Conservation (phyloP, 2,888 invertebrate species). For the Operophtera brumata region DNA sequence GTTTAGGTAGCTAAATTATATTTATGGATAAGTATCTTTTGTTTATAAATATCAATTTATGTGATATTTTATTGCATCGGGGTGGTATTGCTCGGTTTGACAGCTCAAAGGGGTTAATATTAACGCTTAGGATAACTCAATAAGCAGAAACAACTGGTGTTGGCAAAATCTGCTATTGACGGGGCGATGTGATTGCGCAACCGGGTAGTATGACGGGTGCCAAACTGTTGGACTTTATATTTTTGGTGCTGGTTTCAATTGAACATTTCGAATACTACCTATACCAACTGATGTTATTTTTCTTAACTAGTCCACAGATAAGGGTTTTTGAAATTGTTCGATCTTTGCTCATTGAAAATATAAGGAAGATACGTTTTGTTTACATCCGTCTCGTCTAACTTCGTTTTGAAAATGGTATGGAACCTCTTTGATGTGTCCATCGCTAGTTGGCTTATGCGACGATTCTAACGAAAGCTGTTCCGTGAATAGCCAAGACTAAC, state of each 20-base stretch:
- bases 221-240: constrained; percentile 24
- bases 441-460: too few relatives aligned
- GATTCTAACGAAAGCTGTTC: too few relatives aligned
- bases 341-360: too few relatives aligned
- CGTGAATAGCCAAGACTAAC: too few relatives aligned
- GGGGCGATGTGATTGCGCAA: constrained; percentile 64
- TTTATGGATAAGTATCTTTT: constrained; percentile 66
- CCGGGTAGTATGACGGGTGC: constrained; percentile 30
- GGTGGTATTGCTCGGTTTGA: constrained; percentile 70
- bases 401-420: too few relatives aligned
- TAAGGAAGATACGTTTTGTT: too few relatives aligned
- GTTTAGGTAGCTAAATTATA: constrained; percentile 63
- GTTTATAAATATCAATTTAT: constrained; percentile 70
- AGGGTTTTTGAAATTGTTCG: too few relatives aligned
- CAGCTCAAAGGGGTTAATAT: constrained; percentile 80
- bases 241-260: neutral
- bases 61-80: constrained; percentile 61
- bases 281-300: too few relatives aligned
- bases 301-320: too few relatives aligned
- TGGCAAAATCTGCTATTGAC: constrained; percentile 76
- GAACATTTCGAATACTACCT: too few relatives aligned
- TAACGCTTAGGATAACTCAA: constrained; percentile 76
- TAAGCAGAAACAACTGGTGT: constrained; percentile 78
- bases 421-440: too few relatives aligned
- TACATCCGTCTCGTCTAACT: too few relatives aligned